Evolutionary conservation across 2,797 vertebrate genomes (phyloP), one percentile per base, ranked within the genome.

Genomic region (Diglossa cyanea): DNA sequence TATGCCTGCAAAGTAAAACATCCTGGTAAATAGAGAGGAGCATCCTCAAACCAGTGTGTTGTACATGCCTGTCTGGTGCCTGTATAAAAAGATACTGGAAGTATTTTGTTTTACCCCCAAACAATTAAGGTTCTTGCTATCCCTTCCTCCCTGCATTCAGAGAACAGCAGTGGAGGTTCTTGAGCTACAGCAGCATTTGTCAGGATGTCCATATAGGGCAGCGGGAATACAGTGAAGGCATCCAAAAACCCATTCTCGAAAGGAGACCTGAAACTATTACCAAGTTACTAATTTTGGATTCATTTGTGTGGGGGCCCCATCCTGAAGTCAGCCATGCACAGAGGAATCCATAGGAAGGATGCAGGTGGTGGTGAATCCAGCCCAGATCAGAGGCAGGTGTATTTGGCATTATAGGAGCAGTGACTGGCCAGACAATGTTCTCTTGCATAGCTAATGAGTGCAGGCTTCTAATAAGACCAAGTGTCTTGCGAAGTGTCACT

Each of bases 1-100:
- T 97, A 95, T 95, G 97, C 75, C 84, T 90, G 57, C 76, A 66
- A 85, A 96, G 73, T 54, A 76, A 96, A 97, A 96, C 95, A 97
- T 87, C 84, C 25, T 50, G 63, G 85, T 75, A 51, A 94, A 77
- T 17, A 71, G 90, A 93, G 85, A 86, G 35, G 54, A 85, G 79
- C 71, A 44, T 77, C 42, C 47, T 60, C 60, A 93, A 71, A 62
- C 67, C 55, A 93, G 58, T 48, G 44, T 74, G 37, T 65, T 95
- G 86, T 95, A 68, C 47, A 31, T 47, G n/a, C 44, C 47, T 94
- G 39, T 40, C 17, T 88, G 23, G 50, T 89, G 76, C 23, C 26
- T 66, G 7, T 66, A 42, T 70, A 66, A 77, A 93, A 78, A 76
- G 44, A 18, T 47, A 44, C 45, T 63, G 55, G 20, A 90, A 74